Conservation (phyloP, 2,797 vertebrate genomes). For the Falco berigora region DNA sequence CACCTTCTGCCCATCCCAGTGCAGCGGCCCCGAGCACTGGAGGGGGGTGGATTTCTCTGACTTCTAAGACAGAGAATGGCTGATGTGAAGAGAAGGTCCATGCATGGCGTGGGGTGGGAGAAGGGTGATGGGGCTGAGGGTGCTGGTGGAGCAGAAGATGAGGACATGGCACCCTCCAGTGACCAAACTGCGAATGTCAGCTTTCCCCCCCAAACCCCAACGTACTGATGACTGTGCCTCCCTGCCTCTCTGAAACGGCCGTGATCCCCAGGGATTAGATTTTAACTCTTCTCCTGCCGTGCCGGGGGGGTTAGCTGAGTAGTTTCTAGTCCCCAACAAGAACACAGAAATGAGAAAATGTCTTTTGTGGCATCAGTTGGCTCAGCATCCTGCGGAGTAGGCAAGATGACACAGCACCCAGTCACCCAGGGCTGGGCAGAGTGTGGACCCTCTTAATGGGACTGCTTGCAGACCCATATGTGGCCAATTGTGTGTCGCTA, state of each 20-base stretch:
- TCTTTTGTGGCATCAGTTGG: fast-evolving
- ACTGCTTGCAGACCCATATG: fast-evolving
- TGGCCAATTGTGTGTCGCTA: background rate
- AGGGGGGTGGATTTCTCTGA: background rate
- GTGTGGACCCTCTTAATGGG: background rate
- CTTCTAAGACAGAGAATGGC: background rate
- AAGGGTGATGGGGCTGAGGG: background rate
- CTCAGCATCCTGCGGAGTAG: background rate
- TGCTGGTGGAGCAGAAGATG: background rate
- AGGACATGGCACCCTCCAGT: conserved; percentile 33
- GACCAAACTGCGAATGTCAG: background rate
- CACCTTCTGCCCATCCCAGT: fast-evolving
- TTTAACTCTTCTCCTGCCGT: background rate
- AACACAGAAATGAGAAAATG: background rate
- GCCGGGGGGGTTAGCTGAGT: background rate
- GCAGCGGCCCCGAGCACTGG: background rate
- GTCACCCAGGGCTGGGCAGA: background rate
- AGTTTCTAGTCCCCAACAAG: background rate
- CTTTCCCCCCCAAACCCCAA: background rate
- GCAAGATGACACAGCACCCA: fast-evolving
- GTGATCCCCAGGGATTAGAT: background rate
- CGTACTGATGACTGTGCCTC: background rate
- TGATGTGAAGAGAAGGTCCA: background rate
- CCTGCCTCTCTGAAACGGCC: background rate
- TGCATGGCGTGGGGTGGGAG: background rate